Percentiles rank a stretch among this genome's conserved stretches.
Conservation (phyloP, 1,140 invertebrate species). For the Zophobas atratus region DNA sequence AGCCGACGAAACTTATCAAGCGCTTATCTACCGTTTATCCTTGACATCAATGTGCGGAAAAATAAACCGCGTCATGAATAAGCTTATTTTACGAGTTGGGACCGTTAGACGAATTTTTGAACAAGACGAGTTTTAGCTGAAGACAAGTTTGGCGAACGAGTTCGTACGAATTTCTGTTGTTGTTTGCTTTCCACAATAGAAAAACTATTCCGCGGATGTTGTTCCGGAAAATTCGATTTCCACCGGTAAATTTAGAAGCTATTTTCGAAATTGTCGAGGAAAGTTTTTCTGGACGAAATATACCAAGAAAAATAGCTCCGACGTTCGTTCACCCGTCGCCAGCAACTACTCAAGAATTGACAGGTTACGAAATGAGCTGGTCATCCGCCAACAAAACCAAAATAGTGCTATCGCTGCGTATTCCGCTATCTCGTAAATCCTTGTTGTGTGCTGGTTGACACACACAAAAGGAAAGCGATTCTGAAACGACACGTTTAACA, state of each 20-base stretch:
- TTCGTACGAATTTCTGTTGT: too few relatives aligned
- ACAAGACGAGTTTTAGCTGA: too few relatives aligned
- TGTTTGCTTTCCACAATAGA: too few relatives aligned
- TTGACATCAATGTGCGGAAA: conserved; percentile 14
- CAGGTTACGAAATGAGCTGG: conserved; percentile 2
- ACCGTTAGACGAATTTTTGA: too few relatives aligned
- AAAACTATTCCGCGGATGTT: too few relatives aligned
- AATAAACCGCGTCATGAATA: neutral
- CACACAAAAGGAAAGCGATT: neutral
- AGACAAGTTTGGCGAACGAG: too few relatives aligned
- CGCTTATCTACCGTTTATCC: neutral
- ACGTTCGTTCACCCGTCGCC: neutral
- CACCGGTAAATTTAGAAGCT: too few relatives aligned
- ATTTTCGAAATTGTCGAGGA: too few relatives aligned
- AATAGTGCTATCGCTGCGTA: neutral
- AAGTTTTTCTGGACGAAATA: too few relatives aligned
- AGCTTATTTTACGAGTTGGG: too few relatives aligned
- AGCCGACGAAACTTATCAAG: neutral
- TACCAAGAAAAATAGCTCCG: too few relatives aligned
- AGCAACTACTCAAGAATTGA: neutral
- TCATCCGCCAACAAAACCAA: conserved; percentile 4
- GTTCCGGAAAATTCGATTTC: too few relatives aligned
- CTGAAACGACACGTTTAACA: conserved; percentile 24
- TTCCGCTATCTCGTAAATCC: neutral
- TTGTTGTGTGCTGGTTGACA: neutral